Evolutionary conservation across 2,888 invertebrate genomes (phyloP).

Genomic region (Idaea biselata): DNA sequence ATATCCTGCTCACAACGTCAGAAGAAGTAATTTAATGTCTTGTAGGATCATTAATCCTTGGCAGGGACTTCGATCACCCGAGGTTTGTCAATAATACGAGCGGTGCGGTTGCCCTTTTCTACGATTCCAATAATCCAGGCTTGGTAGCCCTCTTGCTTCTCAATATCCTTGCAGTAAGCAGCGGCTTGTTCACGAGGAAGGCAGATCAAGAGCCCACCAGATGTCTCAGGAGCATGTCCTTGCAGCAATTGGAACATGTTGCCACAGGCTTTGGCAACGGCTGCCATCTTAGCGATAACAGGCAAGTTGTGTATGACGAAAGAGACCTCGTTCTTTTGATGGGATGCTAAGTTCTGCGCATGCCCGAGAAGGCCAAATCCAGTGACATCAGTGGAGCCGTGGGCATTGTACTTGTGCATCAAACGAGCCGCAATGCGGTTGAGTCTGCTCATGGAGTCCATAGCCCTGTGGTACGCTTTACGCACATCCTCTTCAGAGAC

Average conservation of each 20-base stretch:
- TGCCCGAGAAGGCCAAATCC: slow-evolving; percentile 92
- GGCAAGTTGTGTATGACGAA: slow-evolving; percentile 95
- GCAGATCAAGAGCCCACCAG: slow-evolving; percentile 94
- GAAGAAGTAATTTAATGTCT: slow-evolving; percentile 41
- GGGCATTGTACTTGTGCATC: slow-evolving; percentile 95
- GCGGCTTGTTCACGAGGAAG: slow-evolving; percentile 96
- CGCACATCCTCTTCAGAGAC: slow-evolving; percentile 91
- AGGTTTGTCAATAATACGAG: slow-evolving; percentile 96
- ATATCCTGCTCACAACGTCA: slow-evolving; percentile 46
- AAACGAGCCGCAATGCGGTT: slow-evolving; percentile 90
- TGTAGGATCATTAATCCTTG: slow-evolving; percentile 84
- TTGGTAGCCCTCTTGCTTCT: slow-evolving; percentile 96
- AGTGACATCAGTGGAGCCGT: slow-evolving; percentile 94
- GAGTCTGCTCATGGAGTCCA: slow-evolving; percentile 92
- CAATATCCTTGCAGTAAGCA: slow-evolving; percentile 96
- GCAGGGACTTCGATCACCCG: slow-evolving; percentile 96
- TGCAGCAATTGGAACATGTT: slow-evolving; percentile 91
- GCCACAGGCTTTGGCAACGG: slow-evolving; percentile 90
- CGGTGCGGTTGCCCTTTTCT: slow-evolving; percentile 95
- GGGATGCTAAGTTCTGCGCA: slow-evolving; percentile 91
- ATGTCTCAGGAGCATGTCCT: slow-evolving; percentile 92
- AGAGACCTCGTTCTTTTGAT: slow-evolving; percentile 91
- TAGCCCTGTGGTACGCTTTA: slow-evolving; percentile 90
- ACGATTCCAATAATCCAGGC: slow-evolving; percentile 99
- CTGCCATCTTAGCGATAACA: slow-evolving; percentile 92